Conservation (phyloP, 2,888 invertebrate species). For the Unio delphinus region DNA sequence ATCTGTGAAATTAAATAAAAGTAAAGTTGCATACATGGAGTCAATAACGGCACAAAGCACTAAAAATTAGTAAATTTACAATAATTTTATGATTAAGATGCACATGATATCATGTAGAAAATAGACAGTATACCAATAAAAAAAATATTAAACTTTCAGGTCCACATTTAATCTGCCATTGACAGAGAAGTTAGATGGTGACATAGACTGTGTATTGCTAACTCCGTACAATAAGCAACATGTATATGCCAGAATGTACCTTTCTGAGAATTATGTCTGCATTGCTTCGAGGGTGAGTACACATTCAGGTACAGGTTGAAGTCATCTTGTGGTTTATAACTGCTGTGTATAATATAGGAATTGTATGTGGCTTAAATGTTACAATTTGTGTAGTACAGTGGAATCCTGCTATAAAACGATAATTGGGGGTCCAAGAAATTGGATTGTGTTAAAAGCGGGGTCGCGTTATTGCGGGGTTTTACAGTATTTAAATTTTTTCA, state of each 20-base stretch:
- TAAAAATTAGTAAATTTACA: neutral
- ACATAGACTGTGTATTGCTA: conserved; percentile 90
- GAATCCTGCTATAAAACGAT: no score
- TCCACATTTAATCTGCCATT: conserved; percentile 81
- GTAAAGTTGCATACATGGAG: no score
- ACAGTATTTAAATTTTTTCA: no score
- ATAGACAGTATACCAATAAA: neutral
- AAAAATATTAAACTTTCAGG: conserved; percentile 41
- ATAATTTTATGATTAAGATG: neutral
- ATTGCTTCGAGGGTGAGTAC: conserved; percentile 89
- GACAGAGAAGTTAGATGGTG: conserved; percentile 93
- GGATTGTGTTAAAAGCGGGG: no score
- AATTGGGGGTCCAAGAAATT: no score
- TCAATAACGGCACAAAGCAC: no score
- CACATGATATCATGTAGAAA: neutral
- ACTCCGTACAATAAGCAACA: conserved; percentile 95
- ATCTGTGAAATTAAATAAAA: no score
- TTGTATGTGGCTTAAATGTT: no score
- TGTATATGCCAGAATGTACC: conserved; percentile 88
- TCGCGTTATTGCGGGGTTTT: no score
- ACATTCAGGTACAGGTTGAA: neutral
- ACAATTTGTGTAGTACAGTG: no score
- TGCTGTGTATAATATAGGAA: neutral
- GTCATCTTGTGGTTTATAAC: neutral
- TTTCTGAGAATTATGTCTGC: conserved; percentile 95